These are phyloP conservation scores for Buteo buteo DNA, from an alignment of 2,113 vertebrate genomes.

Conservation along the genomic window DNA sequence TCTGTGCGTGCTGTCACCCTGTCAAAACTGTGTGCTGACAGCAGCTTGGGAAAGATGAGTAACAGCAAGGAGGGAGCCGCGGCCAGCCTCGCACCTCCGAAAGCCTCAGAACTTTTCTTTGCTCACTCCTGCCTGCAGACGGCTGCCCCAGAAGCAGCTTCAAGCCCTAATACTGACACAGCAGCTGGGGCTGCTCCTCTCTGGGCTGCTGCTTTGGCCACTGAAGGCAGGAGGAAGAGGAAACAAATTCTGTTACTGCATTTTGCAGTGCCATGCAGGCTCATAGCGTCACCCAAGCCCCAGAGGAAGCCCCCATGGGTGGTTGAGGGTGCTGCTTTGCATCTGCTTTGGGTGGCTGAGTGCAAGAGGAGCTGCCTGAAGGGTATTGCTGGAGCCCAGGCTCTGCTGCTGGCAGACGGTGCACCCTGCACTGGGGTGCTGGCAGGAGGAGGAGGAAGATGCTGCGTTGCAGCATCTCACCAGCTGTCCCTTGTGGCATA, in stretches of 20 bases:
- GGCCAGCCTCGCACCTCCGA: not conserved
- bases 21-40: not conserved
- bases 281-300: accelerated
- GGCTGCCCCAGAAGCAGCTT: not conserved
- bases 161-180: accelerated
- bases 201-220: accelerated
- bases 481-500: accelerated
- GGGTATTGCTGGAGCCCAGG: accelerated
- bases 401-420: not conserved
- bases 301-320: not conserved
- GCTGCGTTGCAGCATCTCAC: accelerated
- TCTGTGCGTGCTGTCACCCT: accelerated
- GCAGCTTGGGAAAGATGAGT: accelerated
- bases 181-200: not conserved
- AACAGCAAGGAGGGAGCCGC: not conserved
- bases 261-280: not conserved
- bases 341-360: not conserved
- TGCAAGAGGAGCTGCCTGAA: not conserved
- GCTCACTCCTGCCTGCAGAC: not conserved
- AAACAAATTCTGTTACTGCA: not conserved
- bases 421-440: not conserved
- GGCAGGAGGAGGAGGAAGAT: not conserved
- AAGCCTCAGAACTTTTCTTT: not conserved
- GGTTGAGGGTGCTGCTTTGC: not conserved
- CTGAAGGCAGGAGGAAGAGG: not conserved